Percentiles rank a stretch among this genome's conserved stretches.
These are phyloP conservation scores for Ormyrus rosae DNA, from an alignment of 2,888 invertebrate genomes.

Conservation along the genomic window DNA sequence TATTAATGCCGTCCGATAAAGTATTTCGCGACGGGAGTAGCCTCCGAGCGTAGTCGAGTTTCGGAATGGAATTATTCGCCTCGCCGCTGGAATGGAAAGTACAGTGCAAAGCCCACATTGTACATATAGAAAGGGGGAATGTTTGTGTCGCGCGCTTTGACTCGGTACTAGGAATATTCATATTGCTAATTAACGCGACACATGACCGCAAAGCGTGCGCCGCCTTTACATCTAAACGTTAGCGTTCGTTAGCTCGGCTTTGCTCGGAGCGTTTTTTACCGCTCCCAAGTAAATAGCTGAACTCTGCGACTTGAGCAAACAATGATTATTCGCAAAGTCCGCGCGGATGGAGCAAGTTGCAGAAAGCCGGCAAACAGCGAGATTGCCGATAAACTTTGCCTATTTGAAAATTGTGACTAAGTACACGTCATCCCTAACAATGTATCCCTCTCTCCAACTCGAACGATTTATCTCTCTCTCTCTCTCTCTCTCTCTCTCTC, in stretches of 20 bases:
- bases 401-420: slow-evolving; percentile 53
- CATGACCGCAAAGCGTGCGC: too few species aligned
- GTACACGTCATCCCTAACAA: slow-evolving; percentile 52
- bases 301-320: not conserved
- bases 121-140: not conserved
- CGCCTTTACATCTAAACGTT: too few species aligned
- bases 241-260: too few species aligned
- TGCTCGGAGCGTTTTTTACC: too few species aligned
- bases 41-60: too few species aligned
- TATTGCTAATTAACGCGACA: too few species aligned
- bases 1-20: slow-evolving; percentile 8
- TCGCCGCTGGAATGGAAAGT: not conserved
- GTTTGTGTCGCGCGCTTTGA: not conserved
- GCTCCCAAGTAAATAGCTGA: too few species aligned
- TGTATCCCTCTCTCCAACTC: slow-evolving; percentile 46
- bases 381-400: slow-evolving; percentile 44
- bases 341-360: not conserved
- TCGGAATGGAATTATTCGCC: too few species aligned
- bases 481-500: slow-evolving; percentile 14
- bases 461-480: slow-evolving; percentile 52
- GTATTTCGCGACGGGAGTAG: not conserved
- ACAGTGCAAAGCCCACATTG: not conserved
- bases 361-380: not conserved
- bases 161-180: too few species aligned
- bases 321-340: not conserved